A percentile compares a stretch with the other conserved stretches of the same genome.
Evolutionary conservation across 2,797 vertebrate species (phyloP).

Genomic region (Buphagus erythrorhynchus): DNA sequence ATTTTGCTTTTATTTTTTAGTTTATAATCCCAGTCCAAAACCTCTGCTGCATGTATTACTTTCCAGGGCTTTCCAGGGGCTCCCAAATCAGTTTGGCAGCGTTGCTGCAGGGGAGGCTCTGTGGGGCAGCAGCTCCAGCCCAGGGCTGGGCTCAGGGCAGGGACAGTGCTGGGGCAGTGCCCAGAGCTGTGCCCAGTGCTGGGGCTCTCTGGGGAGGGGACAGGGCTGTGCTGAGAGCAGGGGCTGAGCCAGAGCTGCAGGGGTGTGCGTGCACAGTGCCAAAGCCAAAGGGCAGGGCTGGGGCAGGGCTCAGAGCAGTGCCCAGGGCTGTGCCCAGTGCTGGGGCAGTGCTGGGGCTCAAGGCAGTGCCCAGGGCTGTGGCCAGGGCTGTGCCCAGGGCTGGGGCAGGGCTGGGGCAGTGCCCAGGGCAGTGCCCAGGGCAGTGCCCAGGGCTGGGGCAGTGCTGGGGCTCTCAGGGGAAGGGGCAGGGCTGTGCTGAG

Average conservation of each 20-base stretch:
- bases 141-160: not conserved
- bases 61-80: not conserved
- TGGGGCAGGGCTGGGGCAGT: too few species aligned
- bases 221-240: not conserved
- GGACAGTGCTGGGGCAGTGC: too few species aligned
- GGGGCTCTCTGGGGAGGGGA: not conserved
- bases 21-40: not conserved
- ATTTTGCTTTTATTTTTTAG: not conserved
- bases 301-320: too few species aligned
- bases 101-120: not conserved
- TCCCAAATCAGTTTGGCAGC: not conserved
- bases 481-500: not conserved
- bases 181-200: too few species aligned
- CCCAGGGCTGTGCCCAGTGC: too few species aligned
- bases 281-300: too few species aligned
- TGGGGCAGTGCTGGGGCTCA: too few species aligned
- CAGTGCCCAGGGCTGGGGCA: too few species aligned
- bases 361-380: too few species aligned
- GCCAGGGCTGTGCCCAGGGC: not conserved
- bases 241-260: not conserved
- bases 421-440: too few species aligned
- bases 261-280: too few species aligned
- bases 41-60: not conserved
- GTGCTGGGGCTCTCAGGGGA: not conserved
- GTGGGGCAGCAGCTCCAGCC: not conserved